phyloP scores from a whole-genome alignment of 2,888 invertebrate species.

The Agriotes lineatus region DNA sequence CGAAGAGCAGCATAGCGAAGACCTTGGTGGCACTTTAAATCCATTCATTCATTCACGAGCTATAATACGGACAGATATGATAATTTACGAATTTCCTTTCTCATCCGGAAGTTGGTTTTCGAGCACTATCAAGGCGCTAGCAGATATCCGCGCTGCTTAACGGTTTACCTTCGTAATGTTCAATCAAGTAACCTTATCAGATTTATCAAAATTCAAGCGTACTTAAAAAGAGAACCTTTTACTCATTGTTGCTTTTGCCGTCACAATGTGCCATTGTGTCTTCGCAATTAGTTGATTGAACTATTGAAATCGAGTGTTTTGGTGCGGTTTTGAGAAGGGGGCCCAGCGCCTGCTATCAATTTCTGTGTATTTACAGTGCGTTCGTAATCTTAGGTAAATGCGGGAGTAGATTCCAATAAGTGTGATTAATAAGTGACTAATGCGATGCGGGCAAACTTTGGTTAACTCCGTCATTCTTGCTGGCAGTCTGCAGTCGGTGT shows the following conservation, averaged over 20 bases:
- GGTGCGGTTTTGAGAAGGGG: neutral
- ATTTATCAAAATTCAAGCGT: neutral
- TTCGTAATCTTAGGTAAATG: slow-evolving; percentile 32
- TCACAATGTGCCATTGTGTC: too few species aligned
- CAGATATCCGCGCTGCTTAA: too few species aligned
- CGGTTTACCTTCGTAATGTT: neutral
- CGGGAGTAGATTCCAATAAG: slow-evolving; percentile 44
- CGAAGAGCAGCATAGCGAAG: neutral
- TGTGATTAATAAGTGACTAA: slow-evolving; percentile 48
- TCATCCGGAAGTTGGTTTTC: slow-evolving; percentile 1
- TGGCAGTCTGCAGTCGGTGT: slow-evolving; percentile 36
- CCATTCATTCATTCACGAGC: neutral
- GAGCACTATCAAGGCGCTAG: neutral
- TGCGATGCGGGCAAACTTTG: slow-evolving; percentile 45
- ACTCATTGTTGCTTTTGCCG: too few species aligned
- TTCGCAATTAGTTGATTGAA: too few species aligned
- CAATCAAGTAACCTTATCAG: neutral
- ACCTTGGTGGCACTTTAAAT: slow-evolving; percentile 8
- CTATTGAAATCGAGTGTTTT: neutral
- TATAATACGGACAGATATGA: neutral
- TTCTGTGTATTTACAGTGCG: neutral
- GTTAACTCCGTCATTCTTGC: slow-evolving; percentile 42
- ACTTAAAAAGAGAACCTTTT: too few species aligned
- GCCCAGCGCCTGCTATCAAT: neutral
- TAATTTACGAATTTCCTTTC: slow-evolving; percentile 4